Evolutionary conservation across 2,888 invertebrate species (phyloP).

Genomic region (Cotesia congregata): DNA sequence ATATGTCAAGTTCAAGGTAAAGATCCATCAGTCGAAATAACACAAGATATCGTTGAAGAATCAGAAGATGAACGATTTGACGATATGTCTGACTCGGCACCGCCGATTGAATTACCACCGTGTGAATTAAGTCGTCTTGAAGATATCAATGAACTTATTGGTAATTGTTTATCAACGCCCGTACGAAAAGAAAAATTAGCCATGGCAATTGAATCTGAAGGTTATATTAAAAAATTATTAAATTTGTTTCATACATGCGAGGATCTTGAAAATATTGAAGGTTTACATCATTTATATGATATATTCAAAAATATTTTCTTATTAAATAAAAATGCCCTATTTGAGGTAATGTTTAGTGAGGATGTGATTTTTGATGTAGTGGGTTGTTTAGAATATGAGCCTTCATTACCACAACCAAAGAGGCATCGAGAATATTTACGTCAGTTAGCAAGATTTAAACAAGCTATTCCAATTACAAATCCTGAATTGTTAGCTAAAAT

Average conservation of each 20-base stretch:
- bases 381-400: constrained; percentile 98
- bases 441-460: constrained; percentile 91
- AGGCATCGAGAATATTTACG: constrained; percentile 96
- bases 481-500: constrained; percentile 96
- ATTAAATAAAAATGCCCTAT: constrained; percentile 95
- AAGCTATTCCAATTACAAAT: constrained; percentile 96
- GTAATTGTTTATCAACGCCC: constrained; percentile 89
- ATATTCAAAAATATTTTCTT: constrained; percentile 99
- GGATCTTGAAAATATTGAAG: constrained; percentile 94
- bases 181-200: constrained; percentile 95
- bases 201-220: constrained; percentile 91
- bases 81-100: constrained; percentile 95
- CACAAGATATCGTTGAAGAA: constrained; percentile 96
- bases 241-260: constrained; percentile 98
- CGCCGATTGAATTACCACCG: constrained; percentile 93
- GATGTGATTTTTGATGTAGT: constrained; percentile 98
- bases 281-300: constrained; percentile 95
- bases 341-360: constrained; percentile 98
- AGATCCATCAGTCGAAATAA: constrained; percentile 98
- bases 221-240: constrained; percentile 94
- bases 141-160: constrained; percentile 94
- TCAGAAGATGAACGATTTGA: constrained; percentile 97
- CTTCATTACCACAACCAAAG: constrained; percentile 86
- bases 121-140: constrained; percentile 94
- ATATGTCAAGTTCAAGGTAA: constrained; percentile 99